These are phyloP conservation scores for Xyliphius kryptos DNA, from an alignment of 2,113 vertebrate genomes.

Conservation along the genomic window DNA sequence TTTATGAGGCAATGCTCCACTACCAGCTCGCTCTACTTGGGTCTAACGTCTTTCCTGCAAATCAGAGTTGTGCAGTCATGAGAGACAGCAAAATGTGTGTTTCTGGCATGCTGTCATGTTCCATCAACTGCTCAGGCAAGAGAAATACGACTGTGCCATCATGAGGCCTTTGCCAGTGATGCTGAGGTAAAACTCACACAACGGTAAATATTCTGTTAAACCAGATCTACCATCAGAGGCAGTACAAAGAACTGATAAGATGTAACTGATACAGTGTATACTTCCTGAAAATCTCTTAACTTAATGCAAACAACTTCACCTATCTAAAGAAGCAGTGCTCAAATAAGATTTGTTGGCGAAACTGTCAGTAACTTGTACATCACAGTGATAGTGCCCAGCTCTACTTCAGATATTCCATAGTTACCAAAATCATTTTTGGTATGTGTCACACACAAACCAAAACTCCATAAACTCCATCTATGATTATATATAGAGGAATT, in stretches of 20 bases:
- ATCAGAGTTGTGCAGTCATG: constrained; percentile 52
- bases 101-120: constrained; percentile 61
- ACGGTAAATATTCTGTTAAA: neutral
- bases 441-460: no score
- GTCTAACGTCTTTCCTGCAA: no score
- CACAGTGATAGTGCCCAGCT: no score
- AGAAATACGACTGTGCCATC: constrained; percentile 53
- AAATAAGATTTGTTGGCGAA: no score
- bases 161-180: constrained; percentile 53
- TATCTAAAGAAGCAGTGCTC: no score
- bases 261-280: neutral
- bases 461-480: no score
- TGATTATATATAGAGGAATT: no score
- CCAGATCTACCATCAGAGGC: constrained; percentile 13
- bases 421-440: no score
- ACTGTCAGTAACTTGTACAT: no score
- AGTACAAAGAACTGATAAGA: neutral
- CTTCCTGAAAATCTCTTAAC: neutral
- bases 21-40: no score
- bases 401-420: no score
- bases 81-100: constrained; percentile 47
- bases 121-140: constrained; percentile 55
- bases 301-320: neutral
- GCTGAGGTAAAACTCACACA: constrained; percentile 55
- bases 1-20: no score